These are phyloP conservation scores for Chondrosia reniformis DNA, from an alignment of 37 sponge, comb jelly and placozoan species.

Conservation along the genomic window DNA sequence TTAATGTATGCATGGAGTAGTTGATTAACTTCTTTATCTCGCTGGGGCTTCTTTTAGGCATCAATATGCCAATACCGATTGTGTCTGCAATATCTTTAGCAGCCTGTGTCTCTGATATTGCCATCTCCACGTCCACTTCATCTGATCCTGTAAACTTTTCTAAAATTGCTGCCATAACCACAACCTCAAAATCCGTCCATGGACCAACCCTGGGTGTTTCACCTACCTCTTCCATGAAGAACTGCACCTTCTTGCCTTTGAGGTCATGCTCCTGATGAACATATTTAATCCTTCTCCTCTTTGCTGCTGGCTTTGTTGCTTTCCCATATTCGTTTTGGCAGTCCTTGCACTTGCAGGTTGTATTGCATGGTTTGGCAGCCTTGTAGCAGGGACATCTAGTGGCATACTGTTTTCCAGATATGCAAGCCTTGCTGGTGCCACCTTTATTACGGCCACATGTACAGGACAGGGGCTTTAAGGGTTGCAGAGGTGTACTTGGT, in stretches of 20 bases:
- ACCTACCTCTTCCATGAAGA: background rate
- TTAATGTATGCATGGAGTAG: no score
- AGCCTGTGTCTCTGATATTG: no score
- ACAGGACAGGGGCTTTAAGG: background rate
- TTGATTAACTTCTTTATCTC: no score
- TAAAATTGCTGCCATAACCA: background rate
- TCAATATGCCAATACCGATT: no score
- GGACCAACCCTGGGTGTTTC: slow-evolving; percentile 3
- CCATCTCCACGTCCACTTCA: no score
- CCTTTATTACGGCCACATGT: slow-evolving; percentile 8
- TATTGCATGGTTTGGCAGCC: background rate
- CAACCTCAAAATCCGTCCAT: background rate
- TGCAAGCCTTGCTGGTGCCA: background rate
- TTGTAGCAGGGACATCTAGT: slow-evolving; percentile 19
- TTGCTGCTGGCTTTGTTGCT: background rate
- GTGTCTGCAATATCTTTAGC: no score
- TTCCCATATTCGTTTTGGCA: slow-evolving; percentile 13
- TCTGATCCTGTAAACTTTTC: background rate
- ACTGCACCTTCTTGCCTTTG: background rate
- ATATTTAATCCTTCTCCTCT: background rate
- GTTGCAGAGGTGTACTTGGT: background rate
- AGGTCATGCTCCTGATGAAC: background rate
- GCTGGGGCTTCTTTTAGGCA: no score
- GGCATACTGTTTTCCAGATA: background rate
- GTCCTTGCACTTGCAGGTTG: slow-evolving; percentile 9